Base-by-base conservation (phyloP, 2,888 invertebrate species). In the Vesta saturnalis region DNA sequence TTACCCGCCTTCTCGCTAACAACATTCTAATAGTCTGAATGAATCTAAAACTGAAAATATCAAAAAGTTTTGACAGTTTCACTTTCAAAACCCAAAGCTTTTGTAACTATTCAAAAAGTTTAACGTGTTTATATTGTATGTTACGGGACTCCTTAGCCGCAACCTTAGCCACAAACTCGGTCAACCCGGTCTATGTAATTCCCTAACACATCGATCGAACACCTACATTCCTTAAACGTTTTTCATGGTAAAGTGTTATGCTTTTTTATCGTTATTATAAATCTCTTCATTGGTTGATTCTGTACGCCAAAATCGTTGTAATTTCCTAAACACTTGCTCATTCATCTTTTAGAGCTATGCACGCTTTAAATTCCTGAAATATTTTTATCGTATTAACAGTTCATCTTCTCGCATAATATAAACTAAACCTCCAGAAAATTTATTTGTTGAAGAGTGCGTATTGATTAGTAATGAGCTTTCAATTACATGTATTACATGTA, bases 91-190 rank as follows among this genome's bases (percentile, higher is more conserved):
- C n/a, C n/a, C n/a, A n/a, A n/a, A n/a, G n/a, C n/a, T 64, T 60
- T 56, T 68, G 57, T 60, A 60, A 68, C 55, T 64, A 68, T 64
- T 68, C 64, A 43, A 68, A 64, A 68, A 68, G 68, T 68, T 68
- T n/a, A n/a, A 43, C 43, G 43, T 43, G 43, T 43, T 43, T 43
- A 23, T 8, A 8, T 14, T 43, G 2, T 43, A 43, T n/a, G n/a
- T 43, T 47, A 16, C 15, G 47, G 52, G 43, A 43, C 43, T 43
- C 63, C 46, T 55, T 60, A 60, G 19, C 67, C 58, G 67, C 67
- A 54, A 55, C 61, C 60, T 60, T 30, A 56, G 65, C 65, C 65
- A 12, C 60, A 39, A 43, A 54, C 67, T 46, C 67, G 67, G 67
- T 49, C 66, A 54, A 61, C 54, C 63, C 58, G 63, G 62, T 52